These are phyloP conservation scores for Chrosomus eos DNA, from an alignment of 2,797 vertebrate genomes.

Conservation along the genomic window DNA sequence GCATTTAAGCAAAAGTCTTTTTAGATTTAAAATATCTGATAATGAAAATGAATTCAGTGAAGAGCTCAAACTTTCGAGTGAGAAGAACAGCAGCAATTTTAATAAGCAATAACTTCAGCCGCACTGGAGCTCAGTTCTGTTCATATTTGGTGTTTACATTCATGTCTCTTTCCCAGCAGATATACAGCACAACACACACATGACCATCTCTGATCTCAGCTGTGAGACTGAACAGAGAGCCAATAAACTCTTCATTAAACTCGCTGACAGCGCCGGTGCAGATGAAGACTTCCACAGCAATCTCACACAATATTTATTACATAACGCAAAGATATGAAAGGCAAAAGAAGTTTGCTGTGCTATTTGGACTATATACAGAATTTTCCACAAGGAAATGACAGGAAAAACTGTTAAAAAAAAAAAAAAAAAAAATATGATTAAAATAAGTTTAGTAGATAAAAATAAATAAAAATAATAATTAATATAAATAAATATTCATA, in stretches of 20 bases:
- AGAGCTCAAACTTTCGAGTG: background rate
- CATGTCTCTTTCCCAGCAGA: background rate
- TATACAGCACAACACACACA: background rate
- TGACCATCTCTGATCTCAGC: background rate
- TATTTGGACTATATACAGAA: background rate
- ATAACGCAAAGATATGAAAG: background rate
- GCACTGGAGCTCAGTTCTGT: background rate
- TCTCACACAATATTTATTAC: background rate
- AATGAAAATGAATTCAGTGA: background rate
- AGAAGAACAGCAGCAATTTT: background rate
- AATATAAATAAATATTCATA: too few species aligned
- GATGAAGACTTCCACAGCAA: background rate
- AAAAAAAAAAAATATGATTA: background rate
- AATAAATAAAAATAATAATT: too few species aligned
- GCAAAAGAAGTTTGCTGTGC: too few species aligned
- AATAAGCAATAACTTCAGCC: background rate
- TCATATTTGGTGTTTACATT: too few species aligned
- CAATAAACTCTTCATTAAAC: slow-evolving; percentile 2
- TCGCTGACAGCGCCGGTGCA: background rate
- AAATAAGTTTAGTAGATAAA: background rate
- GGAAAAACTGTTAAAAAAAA: background rate
- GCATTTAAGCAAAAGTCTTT: background rate
- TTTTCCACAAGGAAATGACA: background rate
- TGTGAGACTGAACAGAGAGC: background rate
- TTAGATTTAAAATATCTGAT: background rate